Conservation (phyloP, 1,140 invertebrate species). For the Radopholus similis region DNA sequence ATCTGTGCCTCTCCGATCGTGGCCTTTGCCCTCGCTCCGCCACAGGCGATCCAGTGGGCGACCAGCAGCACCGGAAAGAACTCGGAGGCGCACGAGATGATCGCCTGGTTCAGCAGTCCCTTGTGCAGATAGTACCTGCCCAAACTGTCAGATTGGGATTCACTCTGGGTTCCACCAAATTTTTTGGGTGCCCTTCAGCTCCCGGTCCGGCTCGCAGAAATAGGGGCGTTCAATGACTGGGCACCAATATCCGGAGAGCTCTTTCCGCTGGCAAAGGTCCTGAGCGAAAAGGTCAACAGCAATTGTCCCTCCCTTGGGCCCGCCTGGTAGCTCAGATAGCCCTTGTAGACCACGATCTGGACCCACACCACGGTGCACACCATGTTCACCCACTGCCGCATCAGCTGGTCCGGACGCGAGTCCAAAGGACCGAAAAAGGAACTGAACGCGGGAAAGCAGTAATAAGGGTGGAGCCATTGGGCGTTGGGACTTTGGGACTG, state of each 20-base stretch:
- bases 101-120: constrained; percentile 49
- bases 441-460: neutral
- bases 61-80: constrained; percentile 59
- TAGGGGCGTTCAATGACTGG: constrained; percentile 51
- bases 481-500: too few relatives aligned
- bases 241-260: constrained; percentile 58
- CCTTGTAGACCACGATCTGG: constrained; percentile 58
- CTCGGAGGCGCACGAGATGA: constrained; percentile 60
- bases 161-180: constrained; percentile 52
- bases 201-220: constrained; percentile 43
- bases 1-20: constrained; percentile 42
- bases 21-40: constrained; percentile 57
- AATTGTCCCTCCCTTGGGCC: neutral
- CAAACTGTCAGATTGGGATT: too few relatives aligned
- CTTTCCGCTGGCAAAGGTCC: constrained; percentile 57
- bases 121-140: constrained; percentile 60
- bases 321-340: constrained; percentile 57
- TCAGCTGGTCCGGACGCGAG: constrained; percentile 52
- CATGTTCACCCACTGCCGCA: constrained; percentile 53
- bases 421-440: constrained; percentile 55
- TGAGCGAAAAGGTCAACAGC: neutral
- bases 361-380: constrained; percentile 56
- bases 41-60: constrained; percentile 59
- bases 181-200: constrained; percentile 56
- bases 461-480: too few relatives aligned